Evolutionary conservation across 1,140 invertebrate species (phyloP).

Genomic region (Drosophila ambigua): DNA sequence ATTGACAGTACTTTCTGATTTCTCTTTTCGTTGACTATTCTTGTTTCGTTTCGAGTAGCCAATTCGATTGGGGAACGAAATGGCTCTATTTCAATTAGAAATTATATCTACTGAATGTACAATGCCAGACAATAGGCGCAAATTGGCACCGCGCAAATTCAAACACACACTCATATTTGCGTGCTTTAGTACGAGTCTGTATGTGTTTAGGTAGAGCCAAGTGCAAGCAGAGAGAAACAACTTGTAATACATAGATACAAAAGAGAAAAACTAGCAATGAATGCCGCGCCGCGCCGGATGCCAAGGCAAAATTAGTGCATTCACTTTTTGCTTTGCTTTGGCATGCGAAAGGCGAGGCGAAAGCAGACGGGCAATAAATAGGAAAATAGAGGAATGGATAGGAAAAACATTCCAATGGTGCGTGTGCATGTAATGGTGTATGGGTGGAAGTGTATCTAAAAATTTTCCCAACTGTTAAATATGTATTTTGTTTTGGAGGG

Average conservation of each 20-base stretch:
- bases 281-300: conserved; percentile 68
- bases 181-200: conserved; percentile 1
- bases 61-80: conserved; percentile 56
- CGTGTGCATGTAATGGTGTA: too few species aligned
- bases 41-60: conserved; percentile 18
- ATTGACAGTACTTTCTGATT: conserved; percentile 35
- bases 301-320: conserved; percentile 83
- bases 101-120: conserved; percentile 50
- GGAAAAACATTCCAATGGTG: conserved; percentile 34
- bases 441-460: too few species aligned
- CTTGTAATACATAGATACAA: conserved; percentile 58
- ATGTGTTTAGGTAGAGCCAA: conserved; percentile 34
- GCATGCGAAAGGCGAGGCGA: conserved; percentile 49
- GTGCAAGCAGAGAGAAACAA: conserved; percentile 46
- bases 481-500: not conserved
- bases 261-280: conserved; percentile 51
- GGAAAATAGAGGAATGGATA: conserved; percentile 35
- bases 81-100: conserved; percentile 65
- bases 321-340: conserved; percentile 75
- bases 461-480: not conserved
- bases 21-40: conserved; percentile 16
- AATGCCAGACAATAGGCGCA: conserved; percentile 54
- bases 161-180: not conserved
- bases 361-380: conserved; percentile 41
- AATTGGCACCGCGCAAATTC: conserved; percentile 28